Conservation (phyloP, 35 echinoderm and acorn worm species). For the Eucidaris tribuloides region DNA sequence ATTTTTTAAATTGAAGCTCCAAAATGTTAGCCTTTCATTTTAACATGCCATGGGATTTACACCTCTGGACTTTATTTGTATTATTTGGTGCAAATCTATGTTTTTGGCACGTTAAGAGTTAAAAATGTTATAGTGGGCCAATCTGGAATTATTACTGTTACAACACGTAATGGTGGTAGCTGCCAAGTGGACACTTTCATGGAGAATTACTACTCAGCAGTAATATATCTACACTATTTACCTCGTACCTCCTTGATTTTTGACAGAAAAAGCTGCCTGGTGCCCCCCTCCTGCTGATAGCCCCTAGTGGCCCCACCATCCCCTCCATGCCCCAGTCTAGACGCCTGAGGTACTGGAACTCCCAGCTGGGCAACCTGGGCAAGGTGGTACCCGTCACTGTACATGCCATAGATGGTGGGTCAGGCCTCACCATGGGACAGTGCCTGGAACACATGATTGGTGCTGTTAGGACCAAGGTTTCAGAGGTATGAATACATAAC, state of each 20-base stretch:
- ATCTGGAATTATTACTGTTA: too few relatives aligned
- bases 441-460: slow-evolving; percentile 93
- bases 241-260: neutral
- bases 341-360: slow-evolving; percentile 78
- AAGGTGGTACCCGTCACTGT: slow-evolving; percentile 83
- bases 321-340: slow-evolving; percentile 49
- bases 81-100: too few relatives aligned
- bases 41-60: too few relatives aligned
- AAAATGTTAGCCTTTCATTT: too few relatives aligned
- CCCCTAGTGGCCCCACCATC: slow-evolving; percentile 56
- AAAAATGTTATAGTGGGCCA: too few relatives aligned
- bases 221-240: neutral
- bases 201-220: too few relatives aligned
- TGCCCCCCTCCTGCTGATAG: slow-evolving; percentile 72
- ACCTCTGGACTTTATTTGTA: too few relatives aligned
- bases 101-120: too few relatives aligned
- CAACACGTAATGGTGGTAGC: too few relatives aligned
- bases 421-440: slow-evolving; percentile 56
- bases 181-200: too few relatives aligned
- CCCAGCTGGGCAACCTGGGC: slow-evolving; percentile 78
- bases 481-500: too few relatives aligned
- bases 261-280: slow-evolving; percentile 81
- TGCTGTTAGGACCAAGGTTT: slow-evolving; percentile 70
- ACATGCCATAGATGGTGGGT: slow-evolving; percentile 39
- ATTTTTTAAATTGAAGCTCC: too few relatives aligned